These are phyloP conservation scores for Erynnis tages DNA, from an alignment of 2,888 invertebrate genomes.

Conservation along the genomic window DNA sequence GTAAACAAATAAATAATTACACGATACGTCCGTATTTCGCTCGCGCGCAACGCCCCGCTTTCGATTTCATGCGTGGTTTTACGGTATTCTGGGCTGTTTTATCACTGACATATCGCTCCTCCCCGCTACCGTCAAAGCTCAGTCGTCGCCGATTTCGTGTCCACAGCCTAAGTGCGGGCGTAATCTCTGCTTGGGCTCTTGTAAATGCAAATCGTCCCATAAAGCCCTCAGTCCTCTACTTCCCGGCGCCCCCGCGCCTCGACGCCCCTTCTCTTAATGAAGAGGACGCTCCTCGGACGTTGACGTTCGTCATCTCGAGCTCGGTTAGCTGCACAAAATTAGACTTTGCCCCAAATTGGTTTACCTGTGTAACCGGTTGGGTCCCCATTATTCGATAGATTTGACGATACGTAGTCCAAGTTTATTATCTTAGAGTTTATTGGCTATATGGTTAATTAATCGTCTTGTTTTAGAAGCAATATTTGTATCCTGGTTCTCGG, in stretches of 20 bases:
- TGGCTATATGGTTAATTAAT: neutral
- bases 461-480: neutral
- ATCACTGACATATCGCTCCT: too few species aligned
- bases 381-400: conserved; percentile 18
- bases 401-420: neutral
- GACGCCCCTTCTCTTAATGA: conserved; percentile 67
- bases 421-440: conserved; percentile 2
- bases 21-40: too few species aligned
- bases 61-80: too few species aligned
- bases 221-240: conserved; percentile 65
- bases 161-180: conserved; percentile 75
- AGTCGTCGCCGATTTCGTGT: too few species aligned
- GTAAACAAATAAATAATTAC: too few species aligned
- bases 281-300: conserved; percentile 70
- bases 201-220: conserved; percentile 81
- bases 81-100: too few species aligned
- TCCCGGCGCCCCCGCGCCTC: conserved; percentile 39
- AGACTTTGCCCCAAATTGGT: conserved; percentile 64
- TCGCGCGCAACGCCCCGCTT: too few species aligned
- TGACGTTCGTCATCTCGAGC: conserved; percentile 71
- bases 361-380: conserved; percentile 46
- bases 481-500: neutral
- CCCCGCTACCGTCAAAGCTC: too few species aligned
- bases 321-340: conserved; percentile 69
- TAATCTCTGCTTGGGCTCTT: conserved; percentile 78